Base-by-base conservation (phyloP, 2,888 invertebrate species). In the Chironomus tentans region DNA sequence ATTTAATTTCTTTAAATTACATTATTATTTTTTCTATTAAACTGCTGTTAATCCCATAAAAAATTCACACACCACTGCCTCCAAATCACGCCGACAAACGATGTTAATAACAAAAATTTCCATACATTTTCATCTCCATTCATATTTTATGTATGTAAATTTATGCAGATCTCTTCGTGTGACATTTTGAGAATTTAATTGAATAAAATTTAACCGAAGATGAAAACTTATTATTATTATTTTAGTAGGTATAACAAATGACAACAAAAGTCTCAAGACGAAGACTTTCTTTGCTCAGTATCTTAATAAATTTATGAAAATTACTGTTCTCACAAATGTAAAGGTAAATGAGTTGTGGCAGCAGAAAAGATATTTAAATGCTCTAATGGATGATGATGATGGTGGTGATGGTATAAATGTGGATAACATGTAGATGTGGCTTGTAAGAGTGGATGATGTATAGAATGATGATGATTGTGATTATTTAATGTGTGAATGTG, bases 311-410 rank as follows among this genome's bases (percentile, higher is more conserved):
- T 15, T 56, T 56, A 15, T 56, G 56, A 15, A 15, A 18, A n/a
- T 68, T 82, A 85, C 84, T 86, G 88, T 89, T 90, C 38, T 38
- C 89, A 91, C 89, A 90, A 90, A 88, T 90, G 90, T 89, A 90
- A 77, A 72, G 78, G 74, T 21, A 74, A 61, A 68, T 74, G 74
- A 76, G 76, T 88, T 87, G 90, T 90, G 87, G 79, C 76, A 79
- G 83, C 77, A 56, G 56, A 56, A 75, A 73, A 77, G 47, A 69
- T 74, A 70, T 77, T 76, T 71, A 77, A 77, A 75, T 78, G 77
- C 46, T 78, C 78, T 65, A 77, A 77, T 70, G 78, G 77, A 78
- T 80, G 77, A 78, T 80, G 77, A 78, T 80, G 79, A 83, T 86
- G 56, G 15, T 56, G 56, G 18, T 56, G 56, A 56, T 56, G 56